Percentiles rank a stretch among this genome's conserved stretches.
Evolutionary conservation across 1,140 invertebrate species (phyloP).

Genomic region (Bilobella aurantiaca): DNA sequence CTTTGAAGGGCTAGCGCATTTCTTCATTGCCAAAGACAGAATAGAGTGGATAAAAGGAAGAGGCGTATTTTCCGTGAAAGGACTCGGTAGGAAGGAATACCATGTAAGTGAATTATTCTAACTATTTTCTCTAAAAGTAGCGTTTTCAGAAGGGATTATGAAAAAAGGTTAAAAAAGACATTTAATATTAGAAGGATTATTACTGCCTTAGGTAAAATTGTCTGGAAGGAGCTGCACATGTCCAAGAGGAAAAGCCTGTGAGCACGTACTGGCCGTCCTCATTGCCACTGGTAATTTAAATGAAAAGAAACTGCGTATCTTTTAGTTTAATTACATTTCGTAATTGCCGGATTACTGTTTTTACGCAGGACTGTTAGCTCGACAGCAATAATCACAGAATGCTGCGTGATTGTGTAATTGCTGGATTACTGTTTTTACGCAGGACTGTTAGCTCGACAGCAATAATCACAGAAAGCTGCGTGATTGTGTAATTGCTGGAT

Average conservation of each 20-base stretch:
- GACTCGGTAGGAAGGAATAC: not conserved
- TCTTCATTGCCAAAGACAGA: constrained; percentile 5
- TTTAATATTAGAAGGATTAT: not conserved
- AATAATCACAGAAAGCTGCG: too few relatives aligned
- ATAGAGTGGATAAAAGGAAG: not conserved
- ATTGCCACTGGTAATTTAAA: constrained; percentile 1
- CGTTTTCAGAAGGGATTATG: not conserved
- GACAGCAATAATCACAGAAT: not conserved
- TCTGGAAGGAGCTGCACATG: not conserved
- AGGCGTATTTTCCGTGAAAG: not conserved
- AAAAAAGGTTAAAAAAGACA: too few relatives aligned
- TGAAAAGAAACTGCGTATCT: not conserved
- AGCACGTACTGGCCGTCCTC: constrained; percentile 5
- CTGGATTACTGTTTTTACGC: not conserved
- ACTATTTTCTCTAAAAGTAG: not conserved
- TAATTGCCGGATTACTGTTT: too few relatives aligned
- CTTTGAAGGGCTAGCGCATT: constrained; percentile 3
- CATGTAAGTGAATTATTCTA: not conserved
- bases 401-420: too few relatives aligned
- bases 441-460: not conserved
- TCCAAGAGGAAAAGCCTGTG: constrained; percentile 1
- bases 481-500: too few relatives aligned
- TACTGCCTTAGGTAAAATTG: not conserved
- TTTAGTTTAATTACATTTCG: not conserved
- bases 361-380: not conserved